These are phyloP conservation scores for Poliocrania exsul DNA, from an alignment of 2,797 vertebrate species.

Conservation along the genomic window DNA sequence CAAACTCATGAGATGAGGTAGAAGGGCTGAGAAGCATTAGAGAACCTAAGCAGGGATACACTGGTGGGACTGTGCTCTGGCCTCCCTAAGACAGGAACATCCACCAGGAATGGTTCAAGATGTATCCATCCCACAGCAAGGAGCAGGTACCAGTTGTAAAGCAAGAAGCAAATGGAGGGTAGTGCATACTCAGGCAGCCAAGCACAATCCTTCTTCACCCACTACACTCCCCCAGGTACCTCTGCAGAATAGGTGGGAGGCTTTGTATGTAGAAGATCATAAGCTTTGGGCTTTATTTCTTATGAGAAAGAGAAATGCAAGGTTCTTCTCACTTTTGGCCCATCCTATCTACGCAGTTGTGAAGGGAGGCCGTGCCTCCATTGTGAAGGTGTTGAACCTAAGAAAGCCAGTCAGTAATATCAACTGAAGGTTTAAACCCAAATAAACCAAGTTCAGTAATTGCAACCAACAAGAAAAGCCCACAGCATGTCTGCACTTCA, in stretches of 20 bases:
- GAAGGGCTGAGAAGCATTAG: neutral
- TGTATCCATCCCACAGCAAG: neutral
- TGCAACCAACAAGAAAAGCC: neutral
- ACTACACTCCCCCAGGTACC: neutral
- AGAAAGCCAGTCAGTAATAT: neutral
- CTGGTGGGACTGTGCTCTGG: neutral
- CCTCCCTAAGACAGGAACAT: neutral
- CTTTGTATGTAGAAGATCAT: neutral
- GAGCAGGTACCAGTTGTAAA: neutral
- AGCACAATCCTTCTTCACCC: neutral
- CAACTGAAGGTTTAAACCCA: neutral
- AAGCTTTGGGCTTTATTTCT: neutral
- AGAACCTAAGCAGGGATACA: neutral
- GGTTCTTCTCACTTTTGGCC: neutral
- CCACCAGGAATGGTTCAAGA: neutral
- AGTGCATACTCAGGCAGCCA: neutral
- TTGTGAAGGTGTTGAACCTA: neutral
- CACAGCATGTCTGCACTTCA: fast-evolving
- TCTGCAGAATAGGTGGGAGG: neutral
- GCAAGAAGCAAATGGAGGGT: neutral
- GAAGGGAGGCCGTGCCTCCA: neutral
- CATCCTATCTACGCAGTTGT: no score
- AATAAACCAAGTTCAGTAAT: neutral
- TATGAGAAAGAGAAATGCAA: neutral
- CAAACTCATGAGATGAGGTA: neutral